Conservation (phyloP, 2,888 invertebrate species). For the Drosophila lutescens region DNA sequence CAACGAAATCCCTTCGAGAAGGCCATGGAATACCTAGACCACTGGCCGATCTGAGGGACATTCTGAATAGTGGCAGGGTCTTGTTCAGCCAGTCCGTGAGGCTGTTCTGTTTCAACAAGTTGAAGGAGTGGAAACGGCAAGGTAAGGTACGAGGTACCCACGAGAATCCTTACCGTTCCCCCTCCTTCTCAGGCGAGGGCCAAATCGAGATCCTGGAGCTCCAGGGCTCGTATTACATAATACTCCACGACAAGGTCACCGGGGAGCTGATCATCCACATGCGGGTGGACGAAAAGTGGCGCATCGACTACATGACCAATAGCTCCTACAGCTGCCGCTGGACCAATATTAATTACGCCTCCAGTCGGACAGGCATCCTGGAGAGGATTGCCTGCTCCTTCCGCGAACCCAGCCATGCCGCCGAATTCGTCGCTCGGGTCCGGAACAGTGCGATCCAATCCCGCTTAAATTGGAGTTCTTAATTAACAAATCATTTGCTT, state of each 20-base stretch:
- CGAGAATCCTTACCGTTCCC: background rate
- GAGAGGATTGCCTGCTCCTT: slow-evolving; percentile 51
- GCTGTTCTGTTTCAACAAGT: slow-evolving; percentile 33
- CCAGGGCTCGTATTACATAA: slow-evolving; percentile 16
- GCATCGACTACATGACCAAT: slow-evolving; percentile 32
- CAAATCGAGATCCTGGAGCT: slow-evolving; percentile 45
- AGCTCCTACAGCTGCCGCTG: slow-evolving; percentile 45
- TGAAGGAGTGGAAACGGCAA: slow-evolving; percentile 39
- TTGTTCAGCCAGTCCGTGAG: slow-evolving; percentile 39
- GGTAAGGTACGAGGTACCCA: slow-evolving; percentile 17
- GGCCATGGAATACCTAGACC: too few relatives aligned
- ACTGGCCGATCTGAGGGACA: slow-evolving; percentile 7
- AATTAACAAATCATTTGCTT: background rate
- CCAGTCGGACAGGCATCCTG: slow-evolving; percentile 31
- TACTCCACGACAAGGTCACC: slow-evolving; percentile 41
- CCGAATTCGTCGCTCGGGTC: slow-evolving; percentile 35
- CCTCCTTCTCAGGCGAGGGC: slow-evolving; percentile 39
- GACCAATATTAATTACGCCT: slow-evolving; percentile 47
- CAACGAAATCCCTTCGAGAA: background rate
- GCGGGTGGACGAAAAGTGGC: slow-evolving; percentile 38
- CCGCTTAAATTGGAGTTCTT: background rate
- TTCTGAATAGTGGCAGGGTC: slow-evolving; percentile 23
- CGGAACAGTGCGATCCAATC: slow-evolving; percentile 22
- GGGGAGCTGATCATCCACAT: slow-evolving; percentile 43
- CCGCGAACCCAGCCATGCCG: slow-evolving; percentile 30